Conservation (phyloP, 1,140 invertebrate genomes). For the Rhopalosiphum padi region DNA sequence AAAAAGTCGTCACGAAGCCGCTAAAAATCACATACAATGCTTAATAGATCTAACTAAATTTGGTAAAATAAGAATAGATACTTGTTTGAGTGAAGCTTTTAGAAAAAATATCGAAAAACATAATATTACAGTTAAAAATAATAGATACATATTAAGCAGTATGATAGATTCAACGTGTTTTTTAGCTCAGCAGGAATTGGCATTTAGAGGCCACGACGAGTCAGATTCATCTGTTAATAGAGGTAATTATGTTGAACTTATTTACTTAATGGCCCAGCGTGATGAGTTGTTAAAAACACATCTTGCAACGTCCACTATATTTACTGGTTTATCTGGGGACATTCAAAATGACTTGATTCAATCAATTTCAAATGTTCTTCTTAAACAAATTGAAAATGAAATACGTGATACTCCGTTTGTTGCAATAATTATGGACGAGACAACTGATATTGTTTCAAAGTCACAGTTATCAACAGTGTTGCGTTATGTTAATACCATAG, state of each 20-base stretch:
- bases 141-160: not conserved
- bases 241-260: constrained; percentile 38
- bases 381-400: constrained; percentile 25
- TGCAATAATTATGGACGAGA: constrained; percentile 19
- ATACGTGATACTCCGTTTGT: constrained; percentile 29
- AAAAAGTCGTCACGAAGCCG: not conserved
- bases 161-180: not conserved
- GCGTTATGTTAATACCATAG: constrained; percentile 60
- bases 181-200: not conserved
- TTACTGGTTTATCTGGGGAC: not conserved
- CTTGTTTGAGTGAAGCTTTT: not conserved
- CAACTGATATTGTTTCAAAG: constrained; percentile 6
- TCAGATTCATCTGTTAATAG: not conserved
- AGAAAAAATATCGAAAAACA: constrained; percentile 18
- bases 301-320: constrained; percentile 2
- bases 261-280: constrained; percentile 12
- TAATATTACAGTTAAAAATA: constrained; percentile 17
- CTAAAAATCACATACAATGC: constrained; percentile 15
- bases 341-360: constrained; percentile 25
- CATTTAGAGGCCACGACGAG: not conserved
- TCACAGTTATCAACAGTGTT: constrained; percentile 16
- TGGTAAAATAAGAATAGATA: not conserved
- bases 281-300: constrained; percentile 15
- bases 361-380: constrained; percentile 24
- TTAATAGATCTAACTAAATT: constrained; percentile 15